Conservation (phyloP, 1,140 invertebrate species). For the Argopecten irradians region DNA sequence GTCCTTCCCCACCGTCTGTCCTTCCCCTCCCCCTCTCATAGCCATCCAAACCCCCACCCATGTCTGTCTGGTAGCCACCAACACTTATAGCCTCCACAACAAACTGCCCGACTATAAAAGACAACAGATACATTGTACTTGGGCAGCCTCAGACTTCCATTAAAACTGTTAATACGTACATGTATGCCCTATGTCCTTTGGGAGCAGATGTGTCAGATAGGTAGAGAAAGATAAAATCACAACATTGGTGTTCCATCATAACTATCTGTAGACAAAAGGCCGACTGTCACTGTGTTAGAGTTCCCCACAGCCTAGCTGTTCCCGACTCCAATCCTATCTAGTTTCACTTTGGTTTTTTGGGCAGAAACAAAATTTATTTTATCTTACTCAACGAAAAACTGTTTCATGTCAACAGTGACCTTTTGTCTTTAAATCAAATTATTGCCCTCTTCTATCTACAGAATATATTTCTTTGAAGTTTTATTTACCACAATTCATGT, state of each 20-base stretch:
- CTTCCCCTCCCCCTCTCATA: neutral
- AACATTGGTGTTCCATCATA: neutral
- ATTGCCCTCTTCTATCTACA: neutral
- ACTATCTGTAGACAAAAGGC: constrained; percentile 1
- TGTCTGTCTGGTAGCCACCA: neutral
- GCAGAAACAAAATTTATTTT: neutral
- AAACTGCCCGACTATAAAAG: neutral
- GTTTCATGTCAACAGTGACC: neutral
- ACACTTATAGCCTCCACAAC: neutral
- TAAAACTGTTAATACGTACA: neutral
- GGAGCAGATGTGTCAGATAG: neutral
- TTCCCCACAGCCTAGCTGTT: neutral
- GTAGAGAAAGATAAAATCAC: neutral
- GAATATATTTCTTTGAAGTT: neutral
- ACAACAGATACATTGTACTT: neutral
- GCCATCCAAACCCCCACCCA: too few species aligned
- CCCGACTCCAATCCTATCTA: neutral
- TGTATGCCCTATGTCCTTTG: neutral
- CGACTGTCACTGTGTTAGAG: neutral
- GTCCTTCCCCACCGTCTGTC: too few species aligned
- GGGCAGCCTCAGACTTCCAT: neutral
- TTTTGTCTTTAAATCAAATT: neutral
- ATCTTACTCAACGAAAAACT: neutral
- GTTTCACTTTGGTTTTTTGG: neutral
- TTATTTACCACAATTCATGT: neutral